phyloP scores from a whole-genome alignment of 1,140 invertebrate species.

The Apis florea region DNA sequence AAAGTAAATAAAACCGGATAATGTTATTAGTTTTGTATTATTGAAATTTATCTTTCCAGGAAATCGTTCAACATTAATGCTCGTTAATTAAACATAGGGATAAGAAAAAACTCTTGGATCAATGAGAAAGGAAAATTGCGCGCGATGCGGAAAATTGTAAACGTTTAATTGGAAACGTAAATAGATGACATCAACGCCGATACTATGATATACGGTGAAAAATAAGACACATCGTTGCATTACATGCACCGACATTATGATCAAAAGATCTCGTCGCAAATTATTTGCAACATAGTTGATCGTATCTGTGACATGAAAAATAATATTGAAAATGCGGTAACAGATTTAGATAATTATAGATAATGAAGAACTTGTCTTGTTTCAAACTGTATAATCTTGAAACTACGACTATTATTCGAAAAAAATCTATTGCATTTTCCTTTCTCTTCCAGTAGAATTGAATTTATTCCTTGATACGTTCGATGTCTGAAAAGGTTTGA shows the following conservation, averaged over 20 bases:
- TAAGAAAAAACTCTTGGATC: not conserved
- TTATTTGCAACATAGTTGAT: no score
- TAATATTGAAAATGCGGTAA: not conserved
- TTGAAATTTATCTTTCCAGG: not conserved
- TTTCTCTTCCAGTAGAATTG: not conserved
- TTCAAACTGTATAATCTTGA: not conserved
- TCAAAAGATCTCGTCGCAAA: not conserved
- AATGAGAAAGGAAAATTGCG: not conserved
- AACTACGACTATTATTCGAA: not conserved
- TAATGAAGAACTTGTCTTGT: no score
- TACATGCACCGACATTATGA: not conserved
- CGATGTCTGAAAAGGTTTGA: not conserved
- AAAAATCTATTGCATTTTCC: not conserved
- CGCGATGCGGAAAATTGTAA: not conserved
- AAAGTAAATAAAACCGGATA: not conserved
- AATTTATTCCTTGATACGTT: not conserved
- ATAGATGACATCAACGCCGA: not conserved
- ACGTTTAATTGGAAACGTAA: constrained; percentile 4
- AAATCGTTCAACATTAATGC: no score
- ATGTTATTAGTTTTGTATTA: not conserved
- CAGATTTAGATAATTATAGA: no score
- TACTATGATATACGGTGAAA: not conserved
- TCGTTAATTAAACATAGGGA: not conserved
- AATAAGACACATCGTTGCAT: not conserved
- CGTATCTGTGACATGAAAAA: not conserved